These are phyloP conservation scores for Tylochromis polylepis DNA, from an alignment of 2,113 vertebrate genomes.

Conservation along the genomic window DNA sequence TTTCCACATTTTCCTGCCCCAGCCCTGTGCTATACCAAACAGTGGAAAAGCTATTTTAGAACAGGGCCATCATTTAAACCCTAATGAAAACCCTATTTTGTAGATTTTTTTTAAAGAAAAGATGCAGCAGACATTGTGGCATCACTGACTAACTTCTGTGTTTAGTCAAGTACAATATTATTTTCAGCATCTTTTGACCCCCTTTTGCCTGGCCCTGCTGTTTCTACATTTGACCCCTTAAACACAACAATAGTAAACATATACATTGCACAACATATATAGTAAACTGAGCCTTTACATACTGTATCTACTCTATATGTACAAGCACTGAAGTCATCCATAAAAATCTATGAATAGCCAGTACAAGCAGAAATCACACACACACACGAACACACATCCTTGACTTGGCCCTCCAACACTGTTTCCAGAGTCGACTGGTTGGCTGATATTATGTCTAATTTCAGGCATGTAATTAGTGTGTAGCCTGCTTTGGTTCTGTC, in stretches of 20 bases:
- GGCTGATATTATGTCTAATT: constrained; percentile 67
- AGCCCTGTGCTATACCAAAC: background rate
- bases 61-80: background rate
- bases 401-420: constrained; percentile 28
- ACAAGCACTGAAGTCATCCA: background rate
- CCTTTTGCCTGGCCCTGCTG: background rate
- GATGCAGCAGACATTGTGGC: background rate
- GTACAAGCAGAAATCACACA: background rate
- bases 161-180: background rate
- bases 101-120: background rate
- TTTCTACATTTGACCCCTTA: background rate
- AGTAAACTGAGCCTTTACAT: background rate
- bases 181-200: background rate
- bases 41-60: background rate
- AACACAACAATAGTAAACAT: background rate
- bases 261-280: background rate
- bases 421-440: constrained; percentile 46
- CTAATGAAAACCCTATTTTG: background rate
- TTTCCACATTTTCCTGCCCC: background rate
- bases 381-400: background rate
- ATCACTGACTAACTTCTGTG: background rate
- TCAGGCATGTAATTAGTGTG: constrained; percentile 69
- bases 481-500: constrained; percentile 61
- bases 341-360: background rate
- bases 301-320: background rate